Percentiles rank a stretch among this genome's conserved stretches.
Conservation (phyloP, 2,113 vertebrate species). For the Ammodytes marinus region DNA sequence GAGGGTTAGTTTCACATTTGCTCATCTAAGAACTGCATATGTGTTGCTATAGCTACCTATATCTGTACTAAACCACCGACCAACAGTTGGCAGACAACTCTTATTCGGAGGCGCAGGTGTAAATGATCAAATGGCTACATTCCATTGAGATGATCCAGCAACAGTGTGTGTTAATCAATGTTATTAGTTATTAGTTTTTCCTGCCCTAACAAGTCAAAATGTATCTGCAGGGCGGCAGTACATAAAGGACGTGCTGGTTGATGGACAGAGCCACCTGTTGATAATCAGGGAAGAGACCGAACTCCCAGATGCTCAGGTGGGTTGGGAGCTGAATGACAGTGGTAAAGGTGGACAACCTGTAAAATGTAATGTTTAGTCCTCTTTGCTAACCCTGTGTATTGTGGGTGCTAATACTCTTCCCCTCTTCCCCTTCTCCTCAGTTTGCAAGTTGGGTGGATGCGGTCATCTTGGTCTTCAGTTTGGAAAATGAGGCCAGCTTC, state of each 20-base stretch:
- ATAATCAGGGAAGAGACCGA: conserved; percentile 94
- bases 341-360: background rate
- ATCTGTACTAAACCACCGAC: background rate
- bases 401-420: background rate
- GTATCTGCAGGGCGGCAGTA: conserved; percentile 89
- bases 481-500: conserved; percentile 96
- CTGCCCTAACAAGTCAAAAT: background rate
- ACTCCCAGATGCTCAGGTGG: conserved; percentile 90
- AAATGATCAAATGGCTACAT: background rate
- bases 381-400: background rate
- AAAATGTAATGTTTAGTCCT: background rate
- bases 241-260: conserved; percentile 91
- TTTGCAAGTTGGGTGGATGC: conserved; percentile 95
- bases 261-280: conserved; percentile 89
- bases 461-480: conserved; percentile 95
- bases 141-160: background rate
- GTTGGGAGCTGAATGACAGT: conserved; percentile 16
- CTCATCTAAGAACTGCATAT: background rate
- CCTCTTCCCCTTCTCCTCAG: conserved; percentile 73
- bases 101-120: background rate
- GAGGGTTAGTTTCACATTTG: conserved; percentile 84
- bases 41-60: background rate
- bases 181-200: background rate
- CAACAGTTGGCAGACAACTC: background rate
- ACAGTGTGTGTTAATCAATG: background rate